Base-by-base conservation (phyloP, 2,888 invertebrate genomes). In the Caenorhabditis virilis region DNA sequence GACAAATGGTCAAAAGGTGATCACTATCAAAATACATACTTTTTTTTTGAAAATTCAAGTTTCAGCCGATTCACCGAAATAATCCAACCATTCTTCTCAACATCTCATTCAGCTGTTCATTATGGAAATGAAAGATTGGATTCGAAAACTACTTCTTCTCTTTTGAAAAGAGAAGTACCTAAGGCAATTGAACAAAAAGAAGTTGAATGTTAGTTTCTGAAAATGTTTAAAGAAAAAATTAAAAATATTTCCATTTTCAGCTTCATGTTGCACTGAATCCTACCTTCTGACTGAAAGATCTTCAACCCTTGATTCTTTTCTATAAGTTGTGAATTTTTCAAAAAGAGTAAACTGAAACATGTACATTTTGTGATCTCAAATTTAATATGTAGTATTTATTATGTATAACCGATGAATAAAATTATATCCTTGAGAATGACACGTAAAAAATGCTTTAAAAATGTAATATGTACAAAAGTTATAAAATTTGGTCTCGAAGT, bases 1-100 rank as follows among this genome's bases (percentile, higher is more conserved):
- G 80, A 11, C 61, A 76, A 35, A 74, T 79, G 65, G 74, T 78
- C 36, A 62, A 72, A 23, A 69, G 53, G 78, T 78, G 23, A n/a
- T n/a, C n/a, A n/a, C n/a, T n/a, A n/a, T n/a, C n/a, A n/a, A n/a
- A n/a, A n/a, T n/a, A n/a, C n/a, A n/a, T n/a, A n/a, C n/a, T n/a
- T n/a, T n/a, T n/a, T n/a, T n/a, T n/a, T n/a, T n/a, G n/a, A n/a
- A n/a, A n/a, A n/a, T n/a, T n/a, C n/a, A n/a, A n/a, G n/a, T n/a
- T n/a, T n/a, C n/a, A n/a, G 35, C 3, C 18, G 35, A n/a, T 13
- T 48, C 20, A 11, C 11, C 22, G 48, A 35, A 48, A 13, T 48
- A 1, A 15, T 48, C 22, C 16, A 23, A 9, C 16, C n/a, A 6
- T 48, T 33, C 25, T 30, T 30, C 13, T 30, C 30, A 30, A 9